Base-by-base conservation (phyloP, 2,113 vertebrate species). In the Hassar affinis region DNA sequence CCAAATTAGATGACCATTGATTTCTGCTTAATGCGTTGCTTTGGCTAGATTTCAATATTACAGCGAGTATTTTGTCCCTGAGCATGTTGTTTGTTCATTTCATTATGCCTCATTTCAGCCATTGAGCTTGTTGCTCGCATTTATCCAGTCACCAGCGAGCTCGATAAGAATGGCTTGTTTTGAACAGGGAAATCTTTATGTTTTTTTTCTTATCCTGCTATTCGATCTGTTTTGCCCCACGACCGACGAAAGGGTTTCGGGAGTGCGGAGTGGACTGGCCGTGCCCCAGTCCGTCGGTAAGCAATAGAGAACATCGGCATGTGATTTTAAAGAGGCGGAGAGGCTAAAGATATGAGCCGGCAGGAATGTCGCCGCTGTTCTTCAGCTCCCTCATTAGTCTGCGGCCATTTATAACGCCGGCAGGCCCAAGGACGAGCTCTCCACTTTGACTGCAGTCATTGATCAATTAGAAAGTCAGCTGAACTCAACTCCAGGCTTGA, bases 1-100 rank as follows among this genome's bases (percentile, higher is more conserved):
- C 91, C 91, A 93, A 91, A 94, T 93, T 91, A 91, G 92, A 93
- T 94, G 92, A 94, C 91, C 92, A 94, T 94, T 92, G 93, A 94
- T 91, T 91, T 84, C 88, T 90, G 91, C 90, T 90, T 90, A 91
- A 90, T 92, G 90, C 89, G 92, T 91, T 91, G 91, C 92, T 93
- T 93, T 91, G 92, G 92, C 92, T 89, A 90, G 90, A 91, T 88
- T 86, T 88, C 86, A 86, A 88, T 85, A 85, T 83, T 85, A 75
- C 18, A 57, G 72, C 57, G 78, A 57, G 74, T 78, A 86, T 88
- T 88, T 81, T 88, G 86, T 81, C 84, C 86, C 86, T 59, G 86
- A 86, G 86, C 86, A 84, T 81, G 81, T 83, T 84, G 79, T 78
- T 84, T 81, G 86, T 86, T 84, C 78, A 78, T 84, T 51, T 86